A percentile compares a stretch with the other conserved stretches of the same genome.
phyloP scores from a whole-genome alignment of 1,140 invertebrate species.

The Nephotettix cincticeps region DNA sequence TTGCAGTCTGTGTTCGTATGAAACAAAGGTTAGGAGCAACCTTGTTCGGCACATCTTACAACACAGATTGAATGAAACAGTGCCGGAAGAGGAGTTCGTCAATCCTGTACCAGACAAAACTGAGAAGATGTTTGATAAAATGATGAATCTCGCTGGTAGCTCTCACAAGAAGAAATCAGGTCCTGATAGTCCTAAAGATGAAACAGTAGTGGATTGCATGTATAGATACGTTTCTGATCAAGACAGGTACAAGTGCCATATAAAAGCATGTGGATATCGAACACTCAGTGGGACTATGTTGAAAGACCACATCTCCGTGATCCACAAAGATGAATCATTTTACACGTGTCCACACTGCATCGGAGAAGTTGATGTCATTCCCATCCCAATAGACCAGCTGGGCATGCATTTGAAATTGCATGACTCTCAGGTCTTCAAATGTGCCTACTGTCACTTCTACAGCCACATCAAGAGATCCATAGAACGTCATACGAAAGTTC shows the following conservation, averaged over 20 bases:
- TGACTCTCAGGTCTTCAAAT: no score
- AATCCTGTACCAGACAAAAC: slow-evolving; percentile 78
- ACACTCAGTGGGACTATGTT: background rate
- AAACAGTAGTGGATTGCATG: background rate
- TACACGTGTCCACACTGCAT: no score
- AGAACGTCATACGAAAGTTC: no score
- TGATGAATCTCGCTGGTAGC: slow-evolving; percentile 76
- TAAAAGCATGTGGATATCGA: background rate
- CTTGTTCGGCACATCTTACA: slow-evolving; percentile 68
- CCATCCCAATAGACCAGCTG: no score
- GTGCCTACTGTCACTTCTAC: no score
- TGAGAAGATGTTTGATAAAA: slow-evolving; percentile 80
- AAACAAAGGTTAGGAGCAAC: slow-evolving; percentile 61
- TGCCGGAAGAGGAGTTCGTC: slow-evolving; percentile 54
- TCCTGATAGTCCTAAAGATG: background rate
- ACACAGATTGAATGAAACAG: slow-evolving; percentile 62
- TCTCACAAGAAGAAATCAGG: slow-evolving; percentile 49
- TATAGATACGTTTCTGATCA: background rate
- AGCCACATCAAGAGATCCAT: no score
- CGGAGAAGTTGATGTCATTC: no score
- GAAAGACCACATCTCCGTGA: background rate
- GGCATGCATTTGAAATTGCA: no score
- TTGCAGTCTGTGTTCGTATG: slow-evolving; percentile 27
- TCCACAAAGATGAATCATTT: slow-evolving; percentile 9
- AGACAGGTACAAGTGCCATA: background rate